A percentile compares a stretch with the other conserved stretches of the same genome.
Evolutionary conservation across 2,113 vertebrate genomes (phyloP).

Genomic region (Pomatostomus ruficeps): DNA sequence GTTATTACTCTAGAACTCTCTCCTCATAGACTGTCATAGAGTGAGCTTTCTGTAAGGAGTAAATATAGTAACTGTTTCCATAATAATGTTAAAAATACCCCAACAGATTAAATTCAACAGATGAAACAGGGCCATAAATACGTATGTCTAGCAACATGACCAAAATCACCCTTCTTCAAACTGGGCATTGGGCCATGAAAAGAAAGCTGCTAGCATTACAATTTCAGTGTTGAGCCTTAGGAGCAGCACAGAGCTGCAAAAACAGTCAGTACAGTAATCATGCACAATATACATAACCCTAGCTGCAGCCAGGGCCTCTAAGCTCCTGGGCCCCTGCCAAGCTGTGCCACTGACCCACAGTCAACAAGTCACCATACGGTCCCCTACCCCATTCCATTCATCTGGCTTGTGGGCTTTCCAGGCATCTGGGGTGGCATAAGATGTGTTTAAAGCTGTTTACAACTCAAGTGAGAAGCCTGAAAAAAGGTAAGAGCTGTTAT

Average conservation of each 20-base stretch:
- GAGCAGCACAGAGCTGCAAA: not conserved
- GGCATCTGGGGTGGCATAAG: not conserved
- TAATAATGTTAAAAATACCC: slow-evolving; percentile 50
- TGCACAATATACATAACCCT: accelerated
- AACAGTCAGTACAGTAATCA: not conserved
- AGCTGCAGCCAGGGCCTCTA: not conserved
- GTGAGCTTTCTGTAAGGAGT: not conserved
- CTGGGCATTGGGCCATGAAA: slow-evolving; percentile 35
- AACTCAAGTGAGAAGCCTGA: not conserved
- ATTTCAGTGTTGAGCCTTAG: not conserved
- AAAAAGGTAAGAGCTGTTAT: not conserved
- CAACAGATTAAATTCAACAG: slow-evolving; percentile 27
- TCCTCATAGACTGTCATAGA: not conserved
- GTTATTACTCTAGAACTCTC: not conserved
- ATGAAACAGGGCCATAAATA: slow-evolving; percentile 49
- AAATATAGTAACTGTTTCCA: slow-evolving; percentile 65
- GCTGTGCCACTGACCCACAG: not conserved
- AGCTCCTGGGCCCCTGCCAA: not conserved
- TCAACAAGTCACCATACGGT: not conserved
- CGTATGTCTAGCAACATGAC: slow-evolving; percentile 34
- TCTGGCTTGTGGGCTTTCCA: not conserved
- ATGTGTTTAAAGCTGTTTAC: not conserved
- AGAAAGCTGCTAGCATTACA: not conserved
- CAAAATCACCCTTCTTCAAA: slow-evolving; percentile 47
- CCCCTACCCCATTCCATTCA: not conserved